Conservation (phyloP, 2,113 vertebrate genomes). For the Andinoacara biseriatus region DNA sequence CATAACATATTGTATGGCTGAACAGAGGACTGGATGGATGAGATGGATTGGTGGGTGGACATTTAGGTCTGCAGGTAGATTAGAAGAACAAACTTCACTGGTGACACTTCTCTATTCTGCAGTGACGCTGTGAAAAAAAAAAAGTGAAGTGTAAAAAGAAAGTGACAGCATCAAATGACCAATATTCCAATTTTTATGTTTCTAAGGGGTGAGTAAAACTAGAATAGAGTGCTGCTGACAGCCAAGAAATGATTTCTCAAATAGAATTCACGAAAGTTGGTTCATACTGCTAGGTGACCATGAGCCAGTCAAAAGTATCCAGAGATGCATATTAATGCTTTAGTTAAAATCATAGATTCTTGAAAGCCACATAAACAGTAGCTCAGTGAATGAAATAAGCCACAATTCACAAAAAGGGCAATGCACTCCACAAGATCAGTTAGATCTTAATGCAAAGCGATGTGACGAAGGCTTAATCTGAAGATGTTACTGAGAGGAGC, state of each 20-base stretch:
- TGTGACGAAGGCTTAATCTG: constrained; percentile 52
- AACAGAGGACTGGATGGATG: constrained; percentile 48
- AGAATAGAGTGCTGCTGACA: constrained; percentile 70
- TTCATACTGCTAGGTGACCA: neutral
- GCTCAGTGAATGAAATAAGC: neutral
- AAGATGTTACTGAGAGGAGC: constrained; percentile 68
- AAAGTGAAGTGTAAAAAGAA: constrained; percentile 61
- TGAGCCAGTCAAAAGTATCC: neutral
- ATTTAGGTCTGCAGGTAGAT: constrained; percentile 42
- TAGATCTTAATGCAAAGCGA: constrained; percentile 26
- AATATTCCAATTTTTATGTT: constrained; percentile 59
- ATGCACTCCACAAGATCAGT: neutral
- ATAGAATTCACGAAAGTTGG: constrained; percentile 53
- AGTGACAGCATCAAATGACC: constrained; percentile 74
- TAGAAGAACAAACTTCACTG: constrained; percentile 50
- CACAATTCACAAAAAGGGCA: neutral
- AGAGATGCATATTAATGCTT: neutral
- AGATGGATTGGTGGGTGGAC: constrained; percentile 62
- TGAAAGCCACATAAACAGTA: neutral
- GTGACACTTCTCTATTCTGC: constrained; percentile 58
- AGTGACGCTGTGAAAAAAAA: constrained; percentile 36
- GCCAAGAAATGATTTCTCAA: constrained; percentile 76
- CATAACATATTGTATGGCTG: constrained; percentile 40
- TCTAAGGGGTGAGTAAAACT: constrained; percentile 74
- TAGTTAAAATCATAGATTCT: constrained; percentile 1